A percentile compares a stretch with the other conserved stretches of the same genome.
Conservation (phyloP, 2,888 invertebrate species). For the Sclerodermus sp. region DNA sequence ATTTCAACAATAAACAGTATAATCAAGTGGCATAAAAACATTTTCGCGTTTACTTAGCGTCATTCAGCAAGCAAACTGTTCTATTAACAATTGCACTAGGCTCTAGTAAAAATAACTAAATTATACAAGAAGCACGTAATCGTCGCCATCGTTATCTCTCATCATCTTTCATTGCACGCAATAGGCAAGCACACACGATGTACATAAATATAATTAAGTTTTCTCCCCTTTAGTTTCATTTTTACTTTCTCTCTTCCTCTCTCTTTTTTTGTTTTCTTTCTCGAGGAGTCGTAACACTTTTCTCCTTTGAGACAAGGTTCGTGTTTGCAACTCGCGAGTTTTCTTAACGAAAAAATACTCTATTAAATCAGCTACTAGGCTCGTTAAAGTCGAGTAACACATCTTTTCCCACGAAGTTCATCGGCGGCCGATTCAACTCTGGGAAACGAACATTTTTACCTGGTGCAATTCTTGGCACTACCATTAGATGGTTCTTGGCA, state of each 20-base stretch:
- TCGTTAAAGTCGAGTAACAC: neutral
- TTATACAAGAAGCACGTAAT: slow-evolving; percentile 14
- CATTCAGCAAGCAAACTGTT: slow-evolving; percentile 1
- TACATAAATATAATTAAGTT: slow-evolving; percentile 30
- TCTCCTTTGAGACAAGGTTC: no score
- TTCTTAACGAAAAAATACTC: neutral
- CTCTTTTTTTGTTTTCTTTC: neutral
- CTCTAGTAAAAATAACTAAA: slow-evolving; percentile 21
- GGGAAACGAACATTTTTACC: neutral
- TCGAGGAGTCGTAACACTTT: no score
- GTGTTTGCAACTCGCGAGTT: neutral
- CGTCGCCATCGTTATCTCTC: neutral
- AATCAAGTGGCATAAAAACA: neutral
- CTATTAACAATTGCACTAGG: slow-evolving; percentile 7
- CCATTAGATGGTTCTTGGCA: slow-evolving; percentile 28
- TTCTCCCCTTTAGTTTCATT: slow-evolving; percentile 3
- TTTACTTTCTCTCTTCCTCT: no score
- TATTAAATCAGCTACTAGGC: neutral
- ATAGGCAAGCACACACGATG: slow-evolving; percentile 18
- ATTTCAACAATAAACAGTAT: neutral
- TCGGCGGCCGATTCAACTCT: slow-evolving; percentile 15
- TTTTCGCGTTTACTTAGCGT: neutral
- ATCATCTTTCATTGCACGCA: slow-evolving; percentile 11
- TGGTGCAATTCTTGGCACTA: neutral
- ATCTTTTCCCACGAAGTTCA: slow-evolving; percentile 13